phyloP scores from a whole-genome alignment of 1,140 invertebrate species.

The Aricia agestis region DNA sequence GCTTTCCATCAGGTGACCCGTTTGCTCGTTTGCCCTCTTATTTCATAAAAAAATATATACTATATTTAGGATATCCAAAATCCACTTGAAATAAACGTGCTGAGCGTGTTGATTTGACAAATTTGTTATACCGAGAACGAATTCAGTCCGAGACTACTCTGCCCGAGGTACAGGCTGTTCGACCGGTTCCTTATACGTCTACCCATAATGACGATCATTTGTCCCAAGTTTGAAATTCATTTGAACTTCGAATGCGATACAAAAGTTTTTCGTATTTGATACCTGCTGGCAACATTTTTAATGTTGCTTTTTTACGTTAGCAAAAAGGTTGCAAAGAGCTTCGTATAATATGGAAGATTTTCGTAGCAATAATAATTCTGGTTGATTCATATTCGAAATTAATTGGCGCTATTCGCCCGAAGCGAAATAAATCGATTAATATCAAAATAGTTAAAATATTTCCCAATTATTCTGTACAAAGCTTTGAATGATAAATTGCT shows the following conservation, averaged over 20 bases:
- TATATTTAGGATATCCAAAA: background rate
- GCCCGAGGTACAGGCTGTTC: background rate
- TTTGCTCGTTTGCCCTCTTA: no score
- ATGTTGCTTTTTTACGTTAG: background rate
- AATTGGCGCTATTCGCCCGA: background rate
- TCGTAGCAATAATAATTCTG: no score
- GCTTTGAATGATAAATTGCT: conserved; percentile 7
- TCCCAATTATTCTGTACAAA: background rate
- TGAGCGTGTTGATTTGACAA: conserved; percentile 12
- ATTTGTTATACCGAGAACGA: conserved; percentile 13
- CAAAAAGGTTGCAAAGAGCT: no score
- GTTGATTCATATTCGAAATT: background rate
- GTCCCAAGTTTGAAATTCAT: conserved; percentile 9
- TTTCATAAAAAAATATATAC: no score
- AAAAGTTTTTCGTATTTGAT: background rate
- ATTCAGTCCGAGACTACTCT: background rate
- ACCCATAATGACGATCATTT: background rate
- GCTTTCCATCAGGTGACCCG: no score
- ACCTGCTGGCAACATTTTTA: background rate
- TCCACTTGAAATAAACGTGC: background rate
- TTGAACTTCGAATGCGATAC: background rate
- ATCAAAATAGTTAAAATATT: background rate
- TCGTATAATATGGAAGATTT: no score
- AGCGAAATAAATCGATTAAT: background rate
- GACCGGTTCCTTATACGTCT: background rate